Percentiles rank a stretch among this genome's conserved stretches.
Conservation (phyloP, 2,113 vertebrate species). For the Oryzias javanicus region DNA sequence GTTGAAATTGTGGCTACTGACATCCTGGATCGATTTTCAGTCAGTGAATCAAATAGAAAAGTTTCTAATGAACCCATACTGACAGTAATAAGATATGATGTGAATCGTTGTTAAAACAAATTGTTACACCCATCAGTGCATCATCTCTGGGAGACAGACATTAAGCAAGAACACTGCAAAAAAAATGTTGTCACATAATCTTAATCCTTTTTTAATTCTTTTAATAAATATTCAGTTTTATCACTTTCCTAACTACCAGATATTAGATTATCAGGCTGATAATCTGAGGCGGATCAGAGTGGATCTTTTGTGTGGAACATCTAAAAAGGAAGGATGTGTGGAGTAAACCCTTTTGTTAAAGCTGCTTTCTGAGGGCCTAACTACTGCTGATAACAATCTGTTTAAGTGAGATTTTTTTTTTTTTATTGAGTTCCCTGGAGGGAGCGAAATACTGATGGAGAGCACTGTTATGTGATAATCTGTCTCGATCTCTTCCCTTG, state of each 20-base stretch:
- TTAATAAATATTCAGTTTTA: background rate
- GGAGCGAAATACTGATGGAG: constrained; percentile 67
- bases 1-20: too few species aligned
- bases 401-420: constrained; percentile 60
- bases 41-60: too few species aligned
- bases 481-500: constrained; percentile 73
- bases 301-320: constrained; percentile 33
- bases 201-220: too few species aligned
- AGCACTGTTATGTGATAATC: constrained; percentile 68
- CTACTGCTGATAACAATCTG: constrained; percentile 56
- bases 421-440: constrained; percentile 60
- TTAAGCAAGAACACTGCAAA: too few species aligned
- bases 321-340: constrained; percentile 39
- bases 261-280: constrained; percentile 55
- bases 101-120: too few species aligned
- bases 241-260: constrained; percentile 36
- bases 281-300: constrained; percentile 32
- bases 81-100: too few species aligned
- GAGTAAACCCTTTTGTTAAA: constrained; percentile 55
- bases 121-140: too few species aligned
- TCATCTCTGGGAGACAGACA: too few species aligned
- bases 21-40: too few species aligned
- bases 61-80: too few species aligned
- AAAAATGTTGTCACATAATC: too few species aligned
- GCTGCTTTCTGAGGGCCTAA: constrained; percentile 41